Evolutionary conservation across 2,797 vertebrate genomes (phyloP).

Genomic region (Notoglanidium macrostoma): DNA sequence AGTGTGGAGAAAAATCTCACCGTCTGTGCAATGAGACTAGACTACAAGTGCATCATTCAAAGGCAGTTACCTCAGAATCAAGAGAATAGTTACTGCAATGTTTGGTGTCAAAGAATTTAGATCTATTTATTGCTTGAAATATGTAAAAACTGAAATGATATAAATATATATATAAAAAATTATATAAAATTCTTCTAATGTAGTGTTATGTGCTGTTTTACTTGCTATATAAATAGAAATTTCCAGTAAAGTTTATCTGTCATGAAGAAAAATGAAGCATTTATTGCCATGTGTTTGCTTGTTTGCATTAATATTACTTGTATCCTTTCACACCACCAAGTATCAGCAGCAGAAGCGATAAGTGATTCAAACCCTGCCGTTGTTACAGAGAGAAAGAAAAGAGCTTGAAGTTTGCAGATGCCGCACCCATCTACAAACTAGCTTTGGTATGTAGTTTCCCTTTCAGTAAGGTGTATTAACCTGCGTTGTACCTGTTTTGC

Average conservation of each 20-base stretch:
- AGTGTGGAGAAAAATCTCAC: slow-evolving; percentile 2
- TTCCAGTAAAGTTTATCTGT: slow-evolving; percentile 32
- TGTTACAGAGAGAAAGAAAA: slow-evolving; percentile 12
- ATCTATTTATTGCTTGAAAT: slow-evolving; percentile 55
- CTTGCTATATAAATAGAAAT: not conserved
- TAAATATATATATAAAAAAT: not conserved
- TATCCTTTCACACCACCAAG: not conserved
- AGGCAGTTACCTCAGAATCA: slow-evolving; percentile 20
- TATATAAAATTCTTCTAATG: slow-evolving; percentile 12
- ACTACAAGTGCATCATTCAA: not conserved
- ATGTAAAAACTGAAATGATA: slow-evolving; percentile 16
- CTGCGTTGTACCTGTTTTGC: not conserved
- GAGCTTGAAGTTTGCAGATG: slow-evolving; percentile 2
- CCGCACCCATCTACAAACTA: slow-evolving; percentile 2
- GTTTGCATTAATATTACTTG: slow-evolving; percentile 14
- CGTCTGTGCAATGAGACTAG: slow-evolving; percentile 27
- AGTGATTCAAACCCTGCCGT: not conserved
- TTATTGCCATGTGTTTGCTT: slow-evolving; percentile 11
- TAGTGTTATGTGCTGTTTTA: slow-evolving; percentile 22
- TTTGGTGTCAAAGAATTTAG: slow-evolving; percentile 32
- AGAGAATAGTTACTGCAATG: slow-evolving; percentile 12
- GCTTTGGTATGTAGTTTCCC: slow-evolving; percentile 7
- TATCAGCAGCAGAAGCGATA: not conserved
- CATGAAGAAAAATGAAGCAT: slow-evolving; percentile 1
- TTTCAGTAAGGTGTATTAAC: not conserved